Evolutionary conservation across 2,797 vertebrate genomes (phyloP).

Genomic region (Chloroceryle amazona): DNA sequence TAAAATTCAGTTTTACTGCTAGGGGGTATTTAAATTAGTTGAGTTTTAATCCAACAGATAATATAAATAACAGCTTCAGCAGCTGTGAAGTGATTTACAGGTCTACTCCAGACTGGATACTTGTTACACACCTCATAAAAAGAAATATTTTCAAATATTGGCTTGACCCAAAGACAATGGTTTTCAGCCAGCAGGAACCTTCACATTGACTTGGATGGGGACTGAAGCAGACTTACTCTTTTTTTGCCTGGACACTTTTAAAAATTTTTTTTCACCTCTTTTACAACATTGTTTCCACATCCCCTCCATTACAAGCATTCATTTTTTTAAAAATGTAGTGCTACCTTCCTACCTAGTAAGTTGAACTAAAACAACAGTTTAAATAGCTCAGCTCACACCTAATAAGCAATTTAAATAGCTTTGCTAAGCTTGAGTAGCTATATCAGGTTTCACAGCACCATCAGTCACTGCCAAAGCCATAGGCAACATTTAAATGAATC

Average conservation of each 20-base stretch:
- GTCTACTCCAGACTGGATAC: conserved; percentile 22
- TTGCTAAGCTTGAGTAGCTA: conserved; percentile 54
- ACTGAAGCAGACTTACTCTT: not conserved
- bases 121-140: not conserved
- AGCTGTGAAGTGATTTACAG: conserved; percentile 17
- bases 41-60: conserved; percentile 29
- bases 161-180: not conserved
- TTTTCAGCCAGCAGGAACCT: not conserved
- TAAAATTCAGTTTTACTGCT: not conserved
- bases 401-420: conserved; percentile 73
- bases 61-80: conserved; percentile 5
- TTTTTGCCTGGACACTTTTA: not conserved
- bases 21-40: not conserved
- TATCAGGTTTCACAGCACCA: conserved; percentile 64
- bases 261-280: not conserved
- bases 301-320: not conserved
- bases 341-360: not conserved
- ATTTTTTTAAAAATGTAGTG: not conserved
- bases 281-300: not conserved
- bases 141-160: not conserved
- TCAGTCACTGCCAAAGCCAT: conserved; percentile 66
- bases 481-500: conserved; percentile 49
- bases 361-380: conserved; percentile 56
- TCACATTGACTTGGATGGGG: not conserved
- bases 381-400: conserved; percentile 61